phyloP scores from a whole-genome alignment of 1,140 invertebrate genomes.

The Eufriesea mexicana region DNA sequence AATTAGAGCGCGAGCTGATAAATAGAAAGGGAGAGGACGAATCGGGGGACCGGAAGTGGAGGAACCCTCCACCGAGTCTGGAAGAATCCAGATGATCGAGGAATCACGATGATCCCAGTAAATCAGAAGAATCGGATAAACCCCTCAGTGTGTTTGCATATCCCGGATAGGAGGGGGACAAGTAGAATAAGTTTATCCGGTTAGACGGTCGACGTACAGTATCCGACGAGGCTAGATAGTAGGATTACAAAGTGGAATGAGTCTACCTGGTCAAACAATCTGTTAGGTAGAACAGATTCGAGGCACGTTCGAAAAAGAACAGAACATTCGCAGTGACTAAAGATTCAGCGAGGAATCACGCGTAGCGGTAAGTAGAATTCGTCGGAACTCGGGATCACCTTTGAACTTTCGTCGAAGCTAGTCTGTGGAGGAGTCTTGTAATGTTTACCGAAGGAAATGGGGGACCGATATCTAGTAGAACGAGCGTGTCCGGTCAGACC shows the following conservation, averaged over 20 bases:
- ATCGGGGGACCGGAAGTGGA: background rate
- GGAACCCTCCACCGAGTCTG: background rate
- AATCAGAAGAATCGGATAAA: too few species aligned
- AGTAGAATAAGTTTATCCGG: background rate
- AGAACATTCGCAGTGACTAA: too few species aligned
- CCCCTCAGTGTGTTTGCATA: too few species aligned
- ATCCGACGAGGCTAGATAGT: too few species aligned
- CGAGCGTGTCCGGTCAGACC: background rate
- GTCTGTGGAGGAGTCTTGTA: too few species aligned
- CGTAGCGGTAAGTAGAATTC: background rate
- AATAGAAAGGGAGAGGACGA: conserved; percentile 24
- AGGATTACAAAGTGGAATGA: too few species aligned
- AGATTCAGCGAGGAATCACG: background rate
- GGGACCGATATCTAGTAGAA: background rate
- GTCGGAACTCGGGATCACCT: background rate
- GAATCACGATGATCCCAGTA: too few species aligned
- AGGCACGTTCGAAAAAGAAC: background rate
- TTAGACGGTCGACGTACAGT: background rate
- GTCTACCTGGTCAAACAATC: too few species aligned
- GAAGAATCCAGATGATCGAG: background rate
- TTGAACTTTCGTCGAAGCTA: too few species aligned
- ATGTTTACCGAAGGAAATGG: background rate
- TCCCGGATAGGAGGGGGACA: too few species aligned
- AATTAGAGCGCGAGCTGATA: conserved; percentile 32
- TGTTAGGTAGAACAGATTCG: too few species aligned